Evolutionary conservation across 2,888 invertebrate genomes (phyloP), one percentile per base, ranked within the genome.

Genomic region (Drosophila borborema): DNA sequence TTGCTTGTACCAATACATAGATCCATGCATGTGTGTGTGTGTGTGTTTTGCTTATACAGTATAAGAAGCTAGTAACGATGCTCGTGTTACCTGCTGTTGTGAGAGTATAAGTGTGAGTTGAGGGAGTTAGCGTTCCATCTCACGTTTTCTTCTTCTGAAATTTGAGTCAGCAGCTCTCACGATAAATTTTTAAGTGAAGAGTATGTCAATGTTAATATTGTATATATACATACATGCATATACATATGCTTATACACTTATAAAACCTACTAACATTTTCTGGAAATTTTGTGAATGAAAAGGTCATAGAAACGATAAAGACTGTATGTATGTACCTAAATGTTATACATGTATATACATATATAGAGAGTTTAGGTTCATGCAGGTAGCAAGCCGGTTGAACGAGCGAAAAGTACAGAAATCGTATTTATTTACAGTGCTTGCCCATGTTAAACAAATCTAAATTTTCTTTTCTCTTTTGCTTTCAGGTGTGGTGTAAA

Each of bases 401-500:
- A 34, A 58, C 7, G 18, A 41, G 23, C 10, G 34, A 58, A 45
- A 28, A 41, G 18, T 43, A 56, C 41, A 56, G 40, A 56, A 41
- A 41, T 41, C 41, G 14, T 18, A 34, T 58, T 10, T 45, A 58
- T 34, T 45, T 12, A 31, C 31, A 34, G 20, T 5, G n/a, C 31
- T 51, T 51, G 18, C 3, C n/a, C 31, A 31, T 49, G n/a, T 49
- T 51, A 34, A 49, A 31, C 31, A 6, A 46, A 14, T 20, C 18
- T 28, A 14, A 23, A 18, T 38, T 40, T 58, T 36, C 40, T 4
- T 67, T 9, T 67, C 28, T 67, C 80, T 79, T 65, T 10, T 65
- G 34, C 62, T 80, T 51, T 10, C 64, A 95, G 95, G 94, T 94
- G 95, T 94, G 94, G 94, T 95, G 94, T 95, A 94, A 94, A 92